phyloP scores from a whole-genome alignment of 2,113 vertebrate genomes.

The Epinephelus fuscoguttatus region DNA sequence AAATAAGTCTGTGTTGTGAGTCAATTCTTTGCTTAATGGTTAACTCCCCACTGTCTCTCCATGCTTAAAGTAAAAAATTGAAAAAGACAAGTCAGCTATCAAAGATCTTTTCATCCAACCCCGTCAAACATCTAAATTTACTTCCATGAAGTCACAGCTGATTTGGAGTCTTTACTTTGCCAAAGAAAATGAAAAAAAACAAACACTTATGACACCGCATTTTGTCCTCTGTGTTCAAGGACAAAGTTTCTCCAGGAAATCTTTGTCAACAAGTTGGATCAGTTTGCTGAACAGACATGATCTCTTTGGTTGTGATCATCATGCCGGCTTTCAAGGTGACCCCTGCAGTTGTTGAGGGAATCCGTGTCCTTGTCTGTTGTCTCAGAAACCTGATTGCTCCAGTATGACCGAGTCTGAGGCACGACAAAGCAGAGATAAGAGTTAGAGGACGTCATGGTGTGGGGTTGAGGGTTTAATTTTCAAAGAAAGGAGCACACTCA shows the following conservation, averaged over 20 bases:
- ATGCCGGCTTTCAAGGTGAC: slow-evolving; percentile 59
- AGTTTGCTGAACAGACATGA: not conserved
- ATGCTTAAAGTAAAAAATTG: not conserved
- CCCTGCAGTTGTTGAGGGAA: slow-evolving; percentile 1
- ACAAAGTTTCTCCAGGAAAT: no score
- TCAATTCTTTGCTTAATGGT: not conserved
- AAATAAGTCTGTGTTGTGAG: not conserved
- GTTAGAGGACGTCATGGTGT: not conserved
- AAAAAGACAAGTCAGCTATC: not conserved
- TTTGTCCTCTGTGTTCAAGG: not conserved
- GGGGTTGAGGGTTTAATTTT: not conserved
- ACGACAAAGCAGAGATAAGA: not conserved
- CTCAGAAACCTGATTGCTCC: not conserved
- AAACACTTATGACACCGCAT: not conserved
- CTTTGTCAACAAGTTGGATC: not conserved
- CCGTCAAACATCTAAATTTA: not conserved
- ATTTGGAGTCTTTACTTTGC: not conserved
- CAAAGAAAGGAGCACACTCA: not conserved
- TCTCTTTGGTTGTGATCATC: slow-evolving; percentile 1
- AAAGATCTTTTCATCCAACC: not conserved
- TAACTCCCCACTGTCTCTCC: not conserved
- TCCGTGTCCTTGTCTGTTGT: not conserved
- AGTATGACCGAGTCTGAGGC: not conserved
- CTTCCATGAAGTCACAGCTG: not conserved
- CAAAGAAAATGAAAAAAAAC: not conserved